Base-by-base conservation (phyloP, 37 sponge, comb jelly and placozoan genomes). In the Hormiphora californensis region DNA sequence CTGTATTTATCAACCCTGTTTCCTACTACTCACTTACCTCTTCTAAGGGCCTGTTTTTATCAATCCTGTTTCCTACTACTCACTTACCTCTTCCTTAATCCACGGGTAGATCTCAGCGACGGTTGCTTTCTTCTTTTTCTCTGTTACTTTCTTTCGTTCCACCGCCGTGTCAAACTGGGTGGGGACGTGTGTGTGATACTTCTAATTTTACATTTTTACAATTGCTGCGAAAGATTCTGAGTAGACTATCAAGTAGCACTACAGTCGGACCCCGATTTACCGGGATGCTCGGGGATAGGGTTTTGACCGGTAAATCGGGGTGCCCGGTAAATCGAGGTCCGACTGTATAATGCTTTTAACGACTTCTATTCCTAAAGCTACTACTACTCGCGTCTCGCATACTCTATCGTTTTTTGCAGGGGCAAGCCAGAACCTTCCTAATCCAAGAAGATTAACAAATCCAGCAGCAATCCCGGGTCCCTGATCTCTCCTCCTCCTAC, bases 341-440 rank as follows among this genome's bases (percentile, higher is more conserved):
- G n/a, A n/a, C n/a, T n/a, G n/a, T n/a, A n/a, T n/a, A n/a, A n/a
- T n/a, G n/a, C n/a, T n/a, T n/a, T n/a, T n/a, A n/a, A n/a, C n/a
- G n/a, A n/a, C n/a, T n/a, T n/a, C n/a, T n/a, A n/a, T n/a, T n/a
- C n/a, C n/a, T n/a, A n/a, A n/a, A n/a, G n/a, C n/a, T n/a, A n/a
- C n/a, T n/a, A n/a, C n/a, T n/a, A n/a, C n/a, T n/a, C n/a, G n/a
- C n/a, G n/a, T 49, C 12, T 49, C 53, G 15, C 61, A 30, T 57
- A 57, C 61, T 57, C 61, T 57, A 57, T 30, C n/a, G n/a, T 57
- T 57, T 57, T 57, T 57, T 28, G 61, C 61, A 57, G 61, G 61
- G 27, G 30, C 27, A 28, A 57, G 27, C 61, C 61, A 57, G 27
- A 57, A 57, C 61, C 61, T 57, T 57, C 61, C 61, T 5, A 57